Percentiles rank a stretch among this genome's conserved stretches.
Evolutionary conservation across 2,888 invertebrate species (phyloP).

Genomic region (Eudemis profundana): DNA sequence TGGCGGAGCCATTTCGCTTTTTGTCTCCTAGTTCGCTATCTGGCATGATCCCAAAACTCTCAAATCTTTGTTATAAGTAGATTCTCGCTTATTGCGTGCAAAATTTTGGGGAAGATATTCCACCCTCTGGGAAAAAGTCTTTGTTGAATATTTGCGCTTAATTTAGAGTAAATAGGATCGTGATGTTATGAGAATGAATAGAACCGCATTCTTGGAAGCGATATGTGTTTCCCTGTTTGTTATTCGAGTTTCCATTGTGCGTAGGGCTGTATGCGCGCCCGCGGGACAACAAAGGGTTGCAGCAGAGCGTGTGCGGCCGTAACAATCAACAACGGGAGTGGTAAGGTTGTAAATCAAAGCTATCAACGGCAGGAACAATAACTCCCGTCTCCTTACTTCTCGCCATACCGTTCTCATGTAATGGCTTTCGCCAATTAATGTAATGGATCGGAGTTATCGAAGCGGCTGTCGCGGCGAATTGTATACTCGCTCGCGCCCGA

Average conservation of each 20-base stretch:
- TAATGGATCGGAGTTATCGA: slow-evolving; percentile 37
- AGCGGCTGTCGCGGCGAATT: slow-evolving; percentile 24
- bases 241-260: slow-evolving; percentile 57
- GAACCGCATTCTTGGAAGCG: slow-evolving; percentile 50
- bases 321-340: slow-evolving; percentile 53
- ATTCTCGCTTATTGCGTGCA: slow-evolving; percentile 47
- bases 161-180: slow-evolving; percentile 42
- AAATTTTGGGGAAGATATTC: slow-evolving; percentile 44
- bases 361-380: slow-evolving; percentile 52
- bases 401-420: slow-evolving; percentile 27
- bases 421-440: slow-evolving; percentile 39
- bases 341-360: slow-evolving; percentile 57
- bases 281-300: slow-evolving; percentile 53
- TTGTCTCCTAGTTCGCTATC: slow-evolving; percentile 48
- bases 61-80: slow-evolving; percentile 48
- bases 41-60: slow-evolving; percentile 49
- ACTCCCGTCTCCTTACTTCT: slow-evolving; percentile 45
- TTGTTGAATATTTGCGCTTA: slow-evolving; percentile 42
- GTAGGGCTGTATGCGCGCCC: slow-evolving; percentile 44
- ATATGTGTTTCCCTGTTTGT: slow-evolving; percentile 52
- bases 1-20: slow-evolving; percentile 48
- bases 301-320: slow-evolving; percentile 49
- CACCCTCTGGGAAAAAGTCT: slow-evolving; percentile 43
- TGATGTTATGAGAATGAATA: slow-evolving; percentile 47
- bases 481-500: slow-evolving; percentile 27